phyloP scores from a whole-genome alignment of 2,797 vertebrate genomes.

The Phyllotis vaccarum region DNA sequence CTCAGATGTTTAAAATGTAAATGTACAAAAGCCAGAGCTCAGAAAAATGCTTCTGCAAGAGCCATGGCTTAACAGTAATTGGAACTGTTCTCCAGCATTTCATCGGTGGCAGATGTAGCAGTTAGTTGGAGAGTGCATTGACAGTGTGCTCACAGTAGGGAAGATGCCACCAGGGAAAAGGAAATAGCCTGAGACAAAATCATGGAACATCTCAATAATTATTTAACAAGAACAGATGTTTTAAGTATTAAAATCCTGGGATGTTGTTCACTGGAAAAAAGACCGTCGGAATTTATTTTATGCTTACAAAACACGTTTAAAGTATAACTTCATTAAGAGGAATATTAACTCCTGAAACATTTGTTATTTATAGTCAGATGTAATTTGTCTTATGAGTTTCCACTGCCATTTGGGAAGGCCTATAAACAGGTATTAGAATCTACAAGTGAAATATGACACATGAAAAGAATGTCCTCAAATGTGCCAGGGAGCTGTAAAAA shows the following conservation, averaged over 20 bases:
- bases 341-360: not conserved
- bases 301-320: not conserved
- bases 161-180: not conserved
- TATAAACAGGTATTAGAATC: not conserved
- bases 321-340: not conserved
- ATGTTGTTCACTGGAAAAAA: not conserved
- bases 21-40: not conserved
- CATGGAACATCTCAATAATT: slow-evolving; percentile 6
- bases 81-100: not conserved
- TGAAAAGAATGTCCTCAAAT: not conserved
- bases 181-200: not conserved
- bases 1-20: not conserved
- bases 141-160: not conserved
- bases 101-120: not conserved
- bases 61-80: not conserved
- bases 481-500: not conserved
- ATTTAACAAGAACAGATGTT: slow-evolving; percentile 47
- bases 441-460: not conserved
- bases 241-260: slow-evolving; percentile 1
- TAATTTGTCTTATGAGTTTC: slow-evolving; percentile 30
- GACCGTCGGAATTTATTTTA: not conserved
- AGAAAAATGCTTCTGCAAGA: slow-evolving; percentile 16
- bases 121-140: slow-evolving; percentile 1
- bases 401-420: not conserved
- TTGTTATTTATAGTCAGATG: not conserved